Evolutionary conservation across 53 echinoderm and acorn worm species (phyloP).

Genomic region (Henricia sp.): DNA sequence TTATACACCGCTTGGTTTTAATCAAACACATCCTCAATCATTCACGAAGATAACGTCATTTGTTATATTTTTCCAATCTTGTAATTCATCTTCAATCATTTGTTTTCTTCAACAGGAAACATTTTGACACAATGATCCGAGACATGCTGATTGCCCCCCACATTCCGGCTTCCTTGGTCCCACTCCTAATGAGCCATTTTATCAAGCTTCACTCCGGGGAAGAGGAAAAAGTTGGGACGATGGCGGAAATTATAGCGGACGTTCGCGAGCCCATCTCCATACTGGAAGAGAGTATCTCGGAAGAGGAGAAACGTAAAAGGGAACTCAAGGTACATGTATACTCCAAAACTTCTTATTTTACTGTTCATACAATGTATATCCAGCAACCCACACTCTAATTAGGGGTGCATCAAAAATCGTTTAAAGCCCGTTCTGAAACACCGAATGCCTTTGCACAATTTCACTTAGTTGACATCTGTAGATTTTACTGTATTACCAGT

Average conservation of each 20-base stretch:
- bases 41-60: no score
- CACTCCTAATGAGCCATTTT: conserved; percentile 72
- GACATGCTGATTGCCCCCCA: conserved; percentile 84
- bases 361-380: no score
- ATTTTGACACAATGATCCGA: conserved; percentile 75
- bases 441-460: no score
- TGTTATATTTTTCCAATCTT: no score
- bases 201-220: conserved; percentile 72
- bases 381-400: no score
- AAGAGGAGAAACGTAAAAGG: conserved; percentile 75
- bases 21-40: no score
- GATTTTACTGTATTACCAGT: no score
- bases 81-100: no score
- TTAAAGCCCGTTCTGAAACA: no score
- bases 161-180: conserved; percentile 77
- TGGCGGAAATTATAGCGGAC: conserved; percentile 95
- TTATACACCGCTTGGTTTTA: no score
- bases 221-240: conserved; percentile 73
- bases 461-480: no score
- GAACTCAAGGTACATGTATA: conserved; percentile 80
- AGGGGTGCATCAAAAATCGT: no score
- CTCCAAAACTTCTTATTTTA: neutral
- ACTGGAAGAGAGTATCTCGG: conserved; percentile 73
- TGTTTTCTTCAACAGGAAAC: conserved; percentile 64
- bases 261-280: conserved; percentile 90